phyloP scores from a whole-genome alignment of 2,797 vertebrate species.

The Uromys caudimaculatus region DNA sequence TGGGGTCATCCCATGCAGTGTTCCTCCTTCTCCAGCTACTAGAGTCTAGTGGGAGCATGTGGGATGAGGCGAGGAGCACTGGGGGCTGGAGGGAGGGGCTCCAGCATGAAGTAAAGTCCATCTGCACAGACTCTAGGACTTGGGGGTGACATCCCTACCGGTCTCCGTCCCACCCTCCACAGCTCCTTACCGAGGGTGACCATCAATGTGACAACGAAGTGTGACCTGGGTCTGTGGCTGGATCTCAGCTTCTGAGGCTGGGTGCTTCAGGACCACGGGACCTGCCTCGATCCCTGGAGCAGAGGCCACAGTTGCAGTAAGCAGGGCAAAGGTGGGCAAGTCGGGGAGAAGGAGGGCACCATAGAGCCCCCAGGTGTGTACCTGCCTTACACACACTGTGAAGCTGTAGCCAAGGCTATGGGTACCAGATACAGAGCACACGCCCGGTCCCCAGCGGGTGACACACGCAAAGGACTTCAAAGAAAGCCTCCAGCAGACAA shows the following conservation, averaged over 20 bases:
- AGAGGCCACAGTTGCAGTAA: slow-evolving; percentile 13
- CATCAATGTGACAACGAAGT: slow-evolving; percentile 95
- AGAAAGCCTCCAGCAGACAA: neutral
- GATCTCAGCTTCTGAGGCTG: slow-evolving; percentile 90
- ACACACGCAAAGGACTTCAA: neutral
- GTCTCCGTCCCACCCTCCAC: neutral
- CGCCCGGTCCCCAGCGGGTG: neutral
- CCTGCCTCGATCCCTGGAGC: slow-evolving; percentile 96
- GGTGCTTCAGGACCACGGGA: slow-evolving; percentile 93
- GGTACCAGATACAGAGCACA: neutral
- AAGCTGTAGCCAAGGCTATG: neutral
- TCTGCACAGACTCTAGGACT: neutral
- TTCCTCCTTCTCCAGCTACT: neutral
- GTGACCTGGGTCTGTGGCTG: slow-evolving; percentile 93
- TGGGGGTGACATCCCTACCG: neutral
- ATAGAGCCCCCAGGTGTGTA: neutral
- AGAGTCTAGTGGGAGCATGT: neutral
- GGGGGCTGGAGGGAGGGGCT: no score
- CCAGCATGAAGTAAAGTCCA: neutral
- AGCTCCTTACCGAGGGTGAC: slow-evolving; percentile 95
- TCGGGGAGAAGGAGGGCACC: neutral
- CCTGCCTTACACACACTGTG: neutral
- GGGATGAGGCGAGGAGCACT: neutral
- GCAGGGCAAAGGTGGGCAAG: neutral
- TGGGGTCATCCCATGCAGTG: neutral